These are phyloP conservation scores for Agelaius phoeniceus DNA, from an alignment of 2,113 vertebrate species.

Conservation along the genomic window DNA sequence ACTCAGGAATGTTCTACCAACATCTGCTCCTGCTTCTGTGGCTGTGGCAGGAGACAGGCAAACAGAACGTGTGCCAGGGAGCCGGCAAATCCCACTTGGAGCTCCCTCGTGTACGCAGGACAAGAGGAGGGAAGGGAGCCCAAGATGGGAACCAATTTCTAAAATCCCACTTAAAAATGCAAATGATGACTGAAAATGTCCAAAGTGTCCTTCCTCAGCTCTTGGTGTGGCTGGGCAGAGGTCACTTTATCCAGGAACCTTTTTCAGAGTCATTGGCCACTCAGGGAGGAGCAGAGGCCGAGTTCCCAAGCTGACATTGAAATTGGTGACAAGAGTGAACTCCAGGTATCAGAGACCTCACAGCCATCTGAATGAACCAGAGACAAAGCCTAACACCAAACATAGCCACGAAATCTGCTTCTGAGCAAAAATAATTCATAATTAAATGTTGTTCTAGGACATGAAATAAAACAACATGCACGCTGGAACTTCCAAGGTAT, in stretches of 20 bases:
- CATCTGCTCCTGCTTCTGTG: conserved; percentile 42
- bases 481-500: no score
- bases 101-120: background rate
- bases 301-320: background rate
- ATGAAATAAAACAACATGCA: no score
- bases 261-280: background rate
- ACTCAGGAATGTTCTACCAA: conserved; percentile 45
- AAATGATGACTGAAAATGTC: background rate
- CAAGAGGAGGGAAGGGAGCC: background rate
- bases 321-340: background rate
- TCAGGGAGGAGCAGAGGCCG: background rate
- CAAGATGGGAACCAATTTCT: background rate
- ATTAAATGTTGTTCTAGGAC: background rate
- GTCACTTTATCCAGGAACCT: background rate
- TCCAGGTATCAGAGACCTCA: background rate
- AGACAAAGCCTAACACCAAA: background rate
- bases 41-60: background rate
- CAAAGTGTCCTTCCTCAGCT: background rate
- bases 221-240: background rate
- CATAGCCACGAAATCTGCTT: background rate
- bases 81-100: background rate
- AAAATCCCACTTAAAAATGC: background rate
- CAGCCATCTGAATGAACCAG: background rate
- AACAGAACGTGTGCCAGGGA: background rate
- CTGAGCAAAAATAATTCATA: background rate